Conservation (phyloP, 2,113 vertebrate genomes). For the Pluvialis apricaria region DNA sequence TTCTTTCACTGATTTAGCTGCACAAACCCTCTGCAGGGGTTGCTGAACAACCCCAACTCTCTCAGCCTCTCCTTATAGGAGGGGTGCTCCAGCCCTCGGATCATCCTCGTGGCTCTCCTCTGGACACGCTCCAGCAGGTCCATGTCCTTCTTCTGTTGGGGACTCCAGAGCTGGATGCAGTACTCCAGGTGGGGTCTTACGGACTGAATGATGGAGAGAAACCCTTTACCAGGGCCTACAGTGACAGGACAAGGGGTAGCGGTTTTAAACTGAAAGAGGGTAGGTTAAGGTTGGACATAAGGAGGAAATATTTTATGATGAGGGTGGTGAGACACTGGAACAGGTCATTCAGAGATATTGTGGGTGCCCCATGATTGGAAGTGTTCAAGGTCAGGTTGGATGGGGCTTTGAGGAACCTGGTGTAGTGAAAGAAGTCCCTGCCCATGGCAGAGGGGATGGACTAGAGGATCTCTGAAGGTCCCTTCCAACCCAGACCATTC, state of each 20-base stretch:
- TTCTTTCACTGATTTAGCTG: background rate
- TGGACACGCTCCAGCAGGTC: too few relatives aligned
- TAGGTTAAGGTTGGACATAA: background rate
- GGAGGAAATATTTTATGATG: background rate
- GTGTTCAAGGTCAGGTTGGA: background rate
- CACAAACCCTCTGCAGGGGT: background rate
- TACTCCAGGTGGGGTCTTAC: too few relatives aligned
- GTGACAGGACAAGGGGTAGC: background rate
- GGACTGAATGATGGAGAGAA: background rate
- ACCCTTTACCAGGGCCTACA: background rate
- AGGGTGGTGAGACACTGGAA: background rate
- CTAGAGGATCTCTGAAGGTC: background rate
- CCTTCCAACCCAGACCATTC: background rate
- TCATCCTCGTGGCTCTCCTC: too few relatives aligned
- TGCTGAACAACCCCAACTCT: too few relatives aligned
- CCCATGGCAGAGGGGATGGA: fast-evolving
- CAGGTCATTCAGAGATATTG: fast-evolving
- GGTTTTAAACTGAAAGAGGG: background rate
- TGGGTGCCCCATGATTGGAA: background rate
- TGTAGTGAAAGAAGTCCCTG: background rate
- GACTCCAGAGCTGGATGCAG: too few relatives aligned
- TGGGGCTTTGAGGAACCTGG: background rate
- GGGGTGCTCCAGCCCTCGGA: too few relatives aligned
- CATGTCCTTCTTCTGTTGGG: too few relatives aligned
- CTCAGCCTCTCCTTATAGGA: too few relatives aligned